Conservation (phyloP, 2,888 invertebrate genomes). For the Zygothrica quintamaculata region DNA sequence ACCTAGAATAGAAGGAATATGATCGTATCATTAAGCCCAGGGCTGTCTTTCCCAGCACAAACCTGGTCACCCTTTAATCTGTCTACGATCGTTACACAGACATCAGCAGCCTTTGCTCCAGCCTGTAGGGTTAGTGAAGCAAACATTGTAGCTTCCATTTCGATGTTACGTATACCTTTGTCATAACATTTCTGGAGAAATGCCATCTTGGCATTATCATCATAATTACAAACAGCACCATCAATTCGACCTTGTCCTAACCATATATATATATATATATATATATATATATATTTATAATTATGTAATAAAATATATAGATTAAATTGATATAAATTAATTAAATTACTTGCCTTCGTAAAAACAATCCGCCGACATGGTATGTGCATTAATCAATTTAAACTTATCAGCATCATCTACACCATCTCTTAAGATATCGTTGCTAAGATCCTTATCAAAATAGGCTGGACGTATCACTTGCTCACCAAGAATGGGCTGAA, state of each 20-base stretch:
- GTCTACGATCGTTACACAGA: slow-evolving; percentile 90
- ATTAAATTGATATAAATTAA: not conserved
- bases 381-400: slow-evolving; percentile 87
- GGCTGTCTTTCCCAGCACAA: slow-evolving; percentile 28
- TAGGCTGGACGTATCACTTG: slow-evolving; percentile 91
- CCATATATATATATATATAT: not conserved
- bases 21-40: not conserved
- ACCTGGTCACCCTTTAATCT: slow-evolving; percentile 90
- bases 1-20: slow-evolving; percentile 48
- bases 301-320: too few relatives aligned
- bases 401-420: slow-evolving; percentile 84
- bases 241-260: slow-evolving; percentile 91
- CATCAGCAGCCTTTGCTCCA: slow-evolving; percentile 88
- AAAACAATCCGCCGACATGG: slow-evolving; percentile 92
- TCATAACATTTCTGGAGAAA: slow-evolving; percentile 86
- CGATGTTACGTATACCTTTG: slow-evolving; percentile 89
- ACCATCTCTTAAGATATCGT: slow-evolving; percentile 66
- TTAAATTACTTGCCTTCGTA: slow-evolving; percentile 87
- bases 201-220: slow-evolving; percentile 87
- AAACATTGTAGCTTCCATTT: slow-evolving; percentile 92
- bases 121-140: slow-evolving; percentile 88
- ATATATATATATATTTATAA: not conserved
- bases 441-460: slow-evolving; percentile 89
- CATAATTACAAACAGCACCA: slow-evolving; percentile 90
- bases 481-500: slow-evolving; percentile 93